A percentile compares a stretch with the other conserved stretches of the same genome.
Conservation (phyloP, 2,113 vertebrate species). For the Corvus hawaiiensis region DNA sequence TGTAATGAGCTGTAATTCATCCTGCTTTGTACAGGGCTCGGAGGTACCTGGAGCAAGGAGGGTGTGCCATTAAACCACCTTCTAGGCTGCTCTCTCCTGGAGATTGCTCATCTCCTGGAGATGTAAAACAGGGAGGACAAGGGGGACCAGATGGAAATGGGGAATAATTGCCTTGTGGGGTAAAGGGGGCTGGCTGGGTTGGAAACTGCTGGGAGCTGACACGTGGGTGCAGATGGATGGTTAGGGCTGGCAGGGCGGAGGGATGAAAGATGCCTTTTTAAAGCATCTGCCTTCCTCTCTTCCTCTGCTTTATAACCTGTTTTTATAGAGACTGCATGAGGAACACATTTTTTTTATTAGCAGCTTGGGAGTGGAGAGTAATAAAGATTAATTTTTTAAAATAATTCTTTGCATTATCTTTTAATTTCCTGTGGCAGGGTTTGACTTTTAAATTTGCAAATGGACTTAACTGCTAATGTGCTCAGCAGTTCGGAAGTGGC, state of each 20-base stretch:
- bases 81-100: background rate
- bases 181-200: background rate
- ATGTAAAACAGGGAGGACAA: background rate
- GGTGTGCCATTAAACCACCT: background rate
- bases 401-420: constrained; percentile 63
- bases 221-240: background rate
- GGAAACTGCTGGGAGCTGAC: background rate
- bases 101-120: background rate
- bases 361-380: constrained; percentile 36
- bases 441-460: constrained; percentile 51
- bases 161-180: background rate
- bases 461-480: background rate
- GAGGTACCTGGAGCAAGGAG: background rate
- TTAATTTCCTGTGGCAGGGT: constrained; percentile 63
- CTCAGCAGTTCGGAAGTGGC: background rate
- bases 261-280: constrained; percentile 23
- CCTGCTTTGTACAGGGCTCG: background rate
- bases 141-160: background rate
- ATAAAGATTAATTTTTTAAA: constrained; percentile 65
- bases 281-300: constrained; percentile 38
- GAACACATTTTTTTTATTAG: constrained; percentile 60
- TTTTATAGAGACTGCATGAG: constrained; percentile 46
- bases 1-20: constrained; percentile 28
- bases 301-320: constrained; percentile 48
- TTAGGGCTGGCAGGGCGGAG: background rate